Base-by-base conservation (phyloP, 2,113 vertebrate species). In the Hippopotamus amphibius region DNA sequence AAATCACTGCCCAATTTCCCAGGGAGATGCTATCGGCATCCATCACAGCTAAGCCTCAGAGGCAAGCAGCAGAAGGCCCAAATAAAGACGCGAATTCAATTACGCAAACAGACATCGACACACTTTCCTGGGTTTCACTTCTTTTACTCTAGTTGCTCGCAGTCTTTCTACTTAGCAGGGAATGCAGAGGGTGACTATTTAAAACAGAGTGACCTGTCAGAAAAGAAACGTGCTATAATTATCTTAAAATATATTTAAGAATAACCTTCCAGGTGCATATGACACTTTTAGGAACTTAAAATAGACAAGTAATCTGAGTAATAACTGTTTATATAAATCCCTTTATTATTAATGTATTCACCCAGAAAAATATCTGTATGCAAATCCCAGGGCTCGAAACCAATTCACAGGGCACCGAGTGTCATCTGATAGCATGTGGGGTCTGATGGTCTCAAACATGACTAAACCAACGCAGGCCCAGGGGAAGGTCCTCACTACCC, bases 21-120 rank as follows among this genome's bases (percentile, higher is more conserved):
- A 87, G 43, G 92, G 89, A 97, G 59, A 85, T 65, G 68, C 76
- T 76, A 80, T 61, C 68, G 83, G 80, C 96, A 94, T 88, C 79
- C 88, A 96, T 93, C 2, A 10, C 21, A 87, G 82, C 48, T 77
- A 95, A 97, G 90, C 79, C 90, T 81, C 87, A 94, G 93, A 97
- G 81, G 9, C 95, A 98, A 94, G 94, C 24, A 43, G 8, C 90
- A 94, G 76, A 95, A 96, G n/a, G 26, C 86, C 71, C 81, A 96
- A 97, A 95, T 98, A 97, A 92, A 83, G 69, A 96, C 16, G 30
- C 50, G 55, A 97, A 96, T 83, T 94, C 95, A 97, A 97, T 98
- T 95, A 98, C 90, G 72, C 61, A 80, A 96, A 48, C 1, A 97
- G 90, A 93, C 85, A 8, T 13, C 46, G 37, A 97, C 43, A 5